phyloP scores from a whole-genome alignment of 1,140 invertebrate species.

The Eueides isabella region DNA sequence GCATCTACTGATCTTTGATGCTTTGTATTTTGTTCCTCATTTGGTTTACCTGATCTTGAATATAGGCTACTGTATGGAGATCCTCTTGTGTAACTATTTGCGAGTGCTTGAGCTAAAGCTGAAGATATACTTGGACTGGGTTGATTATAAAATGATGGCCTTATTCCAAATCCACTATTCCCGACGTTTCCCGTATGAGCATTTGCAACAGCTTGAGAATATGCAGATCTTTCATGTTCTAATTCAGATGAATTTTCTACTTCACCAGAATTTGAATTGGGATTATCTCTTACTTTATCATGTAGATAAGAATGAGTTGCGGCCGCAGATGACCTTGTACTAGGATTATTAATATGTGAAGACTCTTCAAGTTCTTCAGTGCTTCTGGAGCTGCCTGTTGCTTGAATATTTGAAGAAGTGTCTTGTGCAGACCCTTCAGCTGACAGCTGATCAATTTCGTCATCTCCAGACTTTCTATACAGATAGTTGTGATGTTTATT shows the following conservation, averaged over 20 bases:
- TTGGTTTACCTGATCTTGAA: not conserved
- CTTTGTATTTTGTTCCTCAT: not conserved
- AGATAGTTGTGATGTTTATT: not conserved
- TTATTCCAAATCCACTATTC: not conserved
- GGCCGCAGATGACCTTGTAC: not conserved
- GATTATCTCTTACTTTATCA: not conserved
- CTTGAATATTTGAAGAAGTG: not conserved
- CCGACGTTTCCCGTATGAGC: not conserved
- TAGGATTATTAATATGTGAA: not conserved
- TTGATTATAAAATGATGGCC: not conserved
- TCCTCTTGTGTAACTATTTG: not conserved
- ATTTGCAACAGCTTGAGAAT: slow-evolving; percentile 7
- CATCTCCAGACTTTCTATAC: slow-evolving; percentile 1
- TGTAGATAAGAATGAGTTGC: not conserved
- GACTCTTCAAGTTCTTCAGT: not conserved
- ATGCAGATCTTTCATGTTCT: not conserved
- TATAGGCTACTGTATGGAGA: not conserved
- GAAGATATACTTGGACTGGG: not conserved
- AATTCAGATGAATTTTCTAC: not conserved
- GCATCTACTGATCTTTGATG: not conserved
- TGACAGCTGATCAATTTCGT: not conserved
- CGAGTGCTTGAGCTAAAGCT: not conserved
- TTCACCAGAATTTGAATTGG: not conserved
- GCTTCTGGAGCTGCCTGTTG: not conserved
- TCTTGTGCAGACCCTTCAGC: not conserved